These are phyloP conservation scores for Drosophila picticornis DNA, from an alignment of 2,888 invertebrate genomes.

Conservation along the genomic window DNA sequence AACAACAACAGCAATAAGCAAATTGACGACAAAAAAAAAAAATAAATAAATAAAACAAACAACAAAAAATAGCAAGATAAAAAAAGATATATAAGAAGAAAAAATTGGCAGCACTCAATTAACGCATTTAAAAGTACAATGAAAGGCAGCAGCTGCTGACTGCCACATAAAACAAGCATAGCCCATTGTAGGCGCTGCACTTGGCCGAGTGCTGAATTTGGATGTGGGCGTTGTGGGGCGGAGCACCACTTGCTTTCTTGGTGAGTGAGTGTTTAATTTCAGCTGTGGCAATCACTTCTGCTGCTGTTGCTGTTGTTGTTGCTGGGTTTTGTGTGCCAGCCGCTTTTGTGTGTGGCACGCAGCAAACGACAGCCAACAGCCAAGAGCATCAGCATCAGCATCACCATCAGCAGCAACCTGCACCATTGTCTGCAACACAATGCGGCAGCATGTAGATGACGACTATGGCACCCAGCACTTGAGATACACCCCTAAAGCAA, in stretches of 20 bases:
- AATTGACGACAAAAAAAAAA: conserved; percentile 22
- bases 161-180: not conserved
- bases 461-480: conserved; percentile 27
- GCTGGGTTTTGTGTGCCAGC: conserved; percentile 56
- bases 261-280: conserved; percentile 61
- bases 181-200: conserved; percentile 41
- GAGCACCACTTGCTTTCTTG: conserved; percentile 6
- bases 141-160: conserved; percentile 41
- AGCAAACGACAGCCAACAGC: conserved; percentile 37
- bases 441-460: conserved; percentile 40
- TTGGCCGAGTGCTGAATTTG: conserved; percentile 48
- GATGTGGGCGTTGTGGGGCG: conserved; percentile 11
- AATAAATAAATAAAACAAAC: not conserved
- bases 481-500: conserved; percentile 14
- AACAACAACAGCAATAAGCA: conserved; percentile 29
- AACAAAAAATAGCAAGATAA: conserved; percentile 10
- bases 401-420: conserved; percentile 33
- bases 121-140: conserved; percentile 76
- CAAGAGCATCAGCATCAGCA: conserved; percentile 23
- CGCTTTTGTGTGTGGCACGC: conserved; percentile 76
- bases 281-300: conserved; percentile 45
- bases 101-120: conserved; percentile 77
- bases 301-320: conserved; percentile 16
- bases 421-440: conserved; percentile 55
- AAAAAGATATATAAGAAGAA: conserved; percentile 21